Evolutionary conservation across 2,113 vertebrate genomes (phyloP), one percentile per base, ranked within the genome.

Genomic region (Podocnemis expansa): DNA sequence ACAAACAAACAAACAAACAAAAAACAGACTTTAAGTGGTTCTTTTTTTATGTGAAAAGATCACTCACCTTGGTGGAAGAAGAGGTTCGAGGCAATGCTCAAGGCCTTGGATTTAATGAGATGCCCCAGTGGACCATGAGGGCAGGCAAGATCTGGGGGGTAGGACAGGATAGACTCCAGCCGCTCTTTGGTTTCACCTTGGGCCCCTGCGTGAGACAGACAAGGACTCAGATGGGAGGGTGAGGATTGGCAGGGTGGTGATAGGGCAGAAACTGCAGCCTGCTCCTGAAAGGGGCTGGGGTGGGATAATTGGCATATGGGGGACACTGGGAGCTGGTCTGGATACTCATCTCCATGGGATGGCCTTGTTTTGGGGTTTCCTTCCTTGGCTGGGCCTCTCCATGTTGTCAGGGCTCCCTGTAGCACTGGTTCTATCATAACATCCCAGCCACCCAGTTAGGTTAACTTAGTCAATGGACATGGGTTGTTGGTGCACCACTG

Each of bases 21-120:
- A n/a, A n/a, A n/a, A n/a, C n/a, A n/a, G n/a, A n/a, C n/a, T n/a
- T n/a, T n/a, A n/a, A n/a, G n/a, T n/a, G n/a, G n/a, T n/a, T n/a
- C n/a, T n/a, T n/a, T n/a, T n/a, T n/a, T n/a, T n/a, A n/a, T n/a
- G n/a, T n/a, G n/a, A n/a, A n/a, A 22, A 22, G 13, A 10, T 34
- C 34, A 54, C 97, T 97, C 94, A 98, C 98, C 97, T 63, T 97
- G 70, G 80, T 94, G 92, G 85, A 97, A 84, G 95, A 98, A 98
- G 93, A 98, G 97, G 79, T 97, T 94, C 1, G 98, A 79, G 7
- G 92, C 87, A 0, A 96, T 96, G 43, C 91, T 96, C 83, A 98
- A 55, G 2, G 98, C 95, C 0, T 97, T 84, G 0, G 83, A 88
- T 0, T 14, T 10, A 14, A 95, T 67, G 2, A 97, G 90, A 45